These are phyloP conservation scores for Falco columbarius DNA, from an alignment of 2,797 vertebrate species.

Conservation along the genomic window DNA sequence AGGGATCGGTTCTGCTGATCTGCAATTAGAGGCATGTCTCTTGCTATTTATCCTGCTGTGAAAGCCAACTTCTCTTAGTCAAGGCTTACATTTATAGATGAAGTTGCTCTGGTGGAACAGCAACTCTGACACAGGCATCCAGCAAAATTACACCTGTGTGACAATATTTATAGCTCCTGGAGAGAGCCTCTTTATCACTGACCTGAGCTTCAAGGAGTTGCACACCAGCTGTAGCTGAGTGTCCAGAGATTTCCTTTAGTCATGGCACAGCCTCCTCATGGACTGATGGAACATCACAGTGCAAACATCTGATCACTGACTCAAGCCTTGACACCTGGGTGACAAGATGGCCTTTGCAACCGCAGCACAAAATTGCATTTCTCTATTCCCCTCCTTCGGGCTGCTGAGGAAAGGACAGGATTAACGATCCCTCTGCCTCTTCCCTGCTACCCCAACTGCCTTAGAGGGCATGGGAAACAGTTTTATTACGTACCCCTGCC, in stretches of 20 bases:
- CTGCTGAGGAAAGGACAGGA: not conserved
- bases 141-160: conserved; percentile 35
- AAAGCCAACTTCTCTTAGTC: conserved; percentile 52
- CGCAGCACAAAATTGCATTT: not conserved
- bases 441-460: not conserved
- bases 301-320: not conserved
- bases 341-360: not conserved
- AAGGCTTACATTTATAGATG: conserved; percentile 47
- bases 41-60: conserved; percentile 48
- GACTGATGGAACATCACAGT: not conserved
- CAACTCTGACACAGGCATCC: conserved; percentile 36
- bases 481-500: not conserved
- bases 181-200: conserved; percentile 51
- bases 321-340: not conserved
- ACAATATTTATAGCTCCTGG: conserved; percentile 56
- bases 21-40: conserved; percentile 31
- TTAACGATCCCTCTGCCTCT: not conserved
- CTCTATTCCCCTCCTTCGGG: not conserved
- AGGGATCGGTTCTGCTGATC: conserved; percentile 54
- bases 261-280: accelerated
- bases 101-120: conserved; percentile 52
- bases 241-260: not conserved
- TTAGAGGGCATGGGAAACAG: not conserved
- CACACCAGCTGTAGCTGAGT: not conserved
- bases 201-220: conserved; percentile 8